These are phyloP conservation scores for Macrobrachium rosenbergii DNA, from an alignment of 1,140 invertebrate genomes.

Conservation along the genomic window DNA sequence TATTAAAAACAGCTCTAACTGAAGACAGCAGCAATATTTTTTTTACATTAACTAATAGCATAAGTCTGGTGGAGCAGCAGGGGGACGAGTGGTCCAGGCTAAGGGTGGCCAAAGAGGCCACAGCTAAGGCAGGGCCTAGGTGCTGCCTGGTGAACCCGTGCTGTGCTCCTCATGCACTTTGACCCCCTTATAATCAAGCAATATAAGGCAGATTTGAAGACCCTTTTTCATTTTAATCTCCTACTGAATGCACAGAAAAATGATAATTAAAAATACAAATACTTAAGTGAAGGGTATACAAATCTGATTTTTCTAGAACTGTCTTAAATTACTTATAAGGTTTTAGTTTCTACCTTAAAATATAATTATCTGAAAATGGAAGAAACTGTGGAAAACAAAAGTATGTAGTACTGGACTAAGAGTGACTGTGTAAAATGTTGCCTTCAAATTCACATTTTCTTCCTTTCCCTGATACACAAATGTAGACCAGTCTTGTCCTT, in stretches of 20 bases:
- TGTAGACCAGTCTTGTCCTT: background rate
- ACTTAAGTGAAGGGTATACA: background rate
- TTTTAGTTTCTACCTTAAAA: conserved; percentile 34
- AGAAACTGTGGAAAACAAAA: conserved; percentile 18
- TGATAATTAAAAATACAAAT: too few relatives aligned
- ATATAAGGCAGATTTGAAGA: conserved; percentile 7
- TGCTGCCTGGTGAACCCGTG: conserved; percentile 29
- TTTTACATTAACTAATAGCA: conserved; percentile 17
- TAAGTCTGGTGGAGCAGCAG: conserved; percentile 36
- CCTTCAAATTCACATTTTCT: background rate
- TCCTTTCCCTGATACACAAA: conserved; percentile 14
- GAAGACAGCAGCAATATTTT: conserved; percentile 25
- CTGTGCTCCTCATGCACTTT: conserved; percentile 46
- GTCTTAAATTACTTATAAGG: conserved; percentile 34
- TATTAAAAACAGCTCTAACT: background rate
- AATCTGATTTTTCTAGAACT: background rate
- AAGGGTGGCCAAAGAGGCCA: conserved; percentile 24
- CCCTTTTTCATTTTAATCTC: background rate
- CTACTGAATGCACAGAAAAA: background rate
- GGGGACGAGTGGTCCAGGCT: conserved; percentile 29
- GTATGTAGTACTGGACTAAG: too few relatives aligned
- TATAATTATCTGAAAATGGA: conserved; percentile 37
- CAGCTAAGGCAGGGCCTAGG: conserved; percentile 24
- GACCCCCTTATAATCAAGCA: conserved; percentile 39
- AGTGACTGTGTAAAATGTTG: background rate